Evolutionary conservation across 2,113 vertebrate genomes (phyloP).

Genomic region (Callocephalon fimbriatum): DNA sequence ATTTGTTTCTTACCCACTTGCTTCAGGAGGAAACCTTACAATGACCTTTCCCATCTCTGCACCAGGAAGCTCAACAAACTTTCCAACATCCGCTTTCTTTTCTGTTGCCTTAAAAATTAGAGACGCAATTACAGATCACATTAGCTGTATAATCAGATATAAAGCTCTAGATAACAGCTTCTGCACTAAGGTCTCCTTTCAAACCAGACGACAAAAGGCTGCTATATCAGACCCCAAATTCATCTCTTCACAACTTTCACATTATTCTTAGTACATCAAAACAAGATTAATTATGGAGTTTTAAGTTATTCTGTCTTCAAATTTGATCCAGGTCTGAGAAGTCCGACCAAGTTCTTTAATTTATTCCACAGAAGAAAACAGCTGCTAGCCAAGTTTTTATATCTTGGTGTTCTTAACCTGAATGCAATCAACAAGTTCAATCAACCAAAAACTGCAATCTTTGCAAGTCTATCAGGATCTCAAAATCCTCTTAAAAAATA

Average conservation of each 20-base stretch:
- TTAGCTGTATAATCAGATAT: background rate
- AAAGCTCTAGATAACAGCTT: background rate
- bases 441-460: background rate
- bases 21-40: slow-evolving; percentile 96
- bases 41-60: slow-evolving; percentile 97
- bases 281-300: background rate
- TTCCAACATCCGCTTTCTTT: slow-evolving; percentile 92
- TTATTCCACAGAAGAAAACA: background rate
- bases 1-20: slow-evolving; percentile 89
- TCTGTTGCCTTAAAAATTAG: slow-evolving; percentile 81
- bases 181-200: background rate
- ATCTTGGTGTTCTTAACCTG: background rate
- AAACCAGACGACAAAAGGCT: background rate
- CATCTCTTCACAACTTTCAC: background rate
- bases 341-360: background rate
- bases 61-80: slow-evolving; percentile 96
- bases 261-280: background rate
- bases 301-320: background rate
- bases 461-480: background rate
- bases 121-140: background rate
- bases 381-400: background rate
- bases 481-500: background rate
- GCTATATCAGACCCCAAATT: background rate
- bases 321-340: background rate
- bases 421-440: background rate